Conservation (phyloP, 2,113 vertebrate species). For the Ictidomys tridecemlineatus region DNA sequence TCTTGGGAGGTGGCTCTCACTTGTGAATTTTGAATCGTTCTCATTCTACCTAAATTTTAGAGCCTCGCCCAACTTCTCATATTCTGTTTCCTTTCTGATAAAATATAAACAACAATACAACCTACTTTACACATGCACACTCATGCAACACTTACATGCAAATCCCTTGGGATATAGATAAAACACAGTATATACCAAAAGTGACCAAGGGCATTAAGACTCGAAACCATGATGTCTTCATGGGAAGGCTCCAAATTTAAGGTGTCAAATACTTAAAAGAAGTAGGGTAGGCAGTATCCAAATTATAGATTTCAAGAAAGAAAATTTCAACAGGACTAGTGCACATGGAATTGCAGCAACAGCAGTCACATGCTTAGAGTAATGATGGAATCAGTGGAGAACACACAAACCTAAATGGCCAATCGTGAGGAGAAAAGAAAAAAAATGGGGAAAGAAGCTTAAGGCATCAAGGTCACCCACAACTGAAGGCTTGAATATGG, state of each 20-base stretch:
- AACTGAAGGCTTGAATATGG: not conserved
- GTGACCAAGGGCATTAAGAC: not conserved
- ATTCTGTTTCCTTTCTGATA: not conserved
- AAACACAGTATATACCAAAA: not conserved
- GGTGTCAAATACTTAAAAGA: not conserved
- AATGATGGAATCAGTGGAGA: not conserved
- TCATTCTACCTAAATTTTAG: not conserved
- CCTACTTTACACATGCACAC: not conserved
- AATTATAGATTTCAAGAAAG: not conserved
- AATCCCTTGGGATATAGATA: not conserved
- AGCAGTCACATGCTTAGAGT: not conserved
- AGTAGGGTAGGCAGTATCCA: not conserved
- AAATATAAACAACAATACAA: not conserved
- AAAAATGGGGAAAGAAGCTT: not conserved
- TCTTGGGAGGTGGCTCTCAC: not conserved
- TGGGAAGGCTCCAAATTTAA: not conserved
- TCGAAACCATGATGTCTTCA: not conserved
- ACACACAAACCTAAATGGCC: too few relatives aligned
- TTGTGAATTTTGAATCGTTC: not conserved
- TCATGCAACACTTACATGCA: not conserved
- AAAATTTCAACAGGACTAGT: not conserved
- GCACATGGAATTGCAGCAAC: not conserved
- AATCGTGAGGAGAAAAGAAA: not conserved
- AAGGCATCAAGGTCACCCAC: not conserved
- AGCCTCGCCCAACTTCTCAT: not conserved